Evolutionary conservation across 2,113 vertebrate species (phyloP), one percentile per base, ranked within the genome.

Genomic region (Chloebia gouldiae): DNA sequence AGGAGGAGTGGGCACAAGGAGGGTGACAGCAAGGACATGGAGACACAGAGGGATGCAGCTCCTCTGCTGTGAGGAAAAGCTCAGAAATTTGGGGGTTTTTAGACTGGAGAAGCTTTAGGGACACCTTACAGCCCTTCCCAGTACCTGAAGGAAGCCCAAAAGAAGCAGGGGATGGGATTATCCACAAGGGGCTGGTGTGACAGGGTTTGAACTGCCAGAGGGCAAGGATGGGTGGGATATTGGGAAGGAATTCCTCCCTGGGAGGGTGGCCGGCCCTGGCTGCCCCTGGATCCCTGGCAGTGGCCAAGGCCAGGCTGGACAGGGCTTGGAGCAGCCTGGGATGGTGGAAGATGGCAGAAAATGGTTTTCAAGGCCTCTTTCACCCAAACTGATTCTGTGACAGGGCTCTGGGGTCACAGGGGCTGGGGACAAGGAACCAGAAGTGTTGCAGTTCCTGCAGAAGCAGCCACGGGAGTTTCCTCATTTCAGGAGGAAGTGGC

Each of bases 271-370:
- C 86, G 65, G 60, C 77, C 81, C 68, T 16, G 68, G 59, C 50
- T 81, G 68, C 28, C 28, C 33, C 68, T 78, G 84, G n/a, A 68
- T 60, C 69, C 45, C 53, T 89, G 70, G 61, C 0, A 53, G 33
- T 60, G 53, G 0, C 53, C 69, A 6, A 66, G 78, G 53, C 19
- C 33, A n/a, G 77, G 28, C 0, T 75, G 70, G 73, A 25, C 0
- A 0, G 45, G 13, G 47, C 22, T 70, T 11, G 73, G 77, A 60
- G 30, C 70, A 18, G 0, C 24, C 69, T 75, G 61, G 69, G 23
- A 10, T 0, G 4, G n/a, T 53, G 61, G 20, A 0, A 72, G 10
- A 14, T 66, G 59, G 15, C 1, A 66, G 1, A 6, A 8, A 61
- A 5, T 60, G 53, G 3, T 14, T 30, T n/a, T 60, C 11, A 22